A percentile compares a stretch with the other conserved stretches of the same genome.
These are phyloP conservation scores for Dicerorhinus sumatrensis DNA, from an alignment of 2,113 vertebrate genomes.

Conservation along the genomic window DNA sequence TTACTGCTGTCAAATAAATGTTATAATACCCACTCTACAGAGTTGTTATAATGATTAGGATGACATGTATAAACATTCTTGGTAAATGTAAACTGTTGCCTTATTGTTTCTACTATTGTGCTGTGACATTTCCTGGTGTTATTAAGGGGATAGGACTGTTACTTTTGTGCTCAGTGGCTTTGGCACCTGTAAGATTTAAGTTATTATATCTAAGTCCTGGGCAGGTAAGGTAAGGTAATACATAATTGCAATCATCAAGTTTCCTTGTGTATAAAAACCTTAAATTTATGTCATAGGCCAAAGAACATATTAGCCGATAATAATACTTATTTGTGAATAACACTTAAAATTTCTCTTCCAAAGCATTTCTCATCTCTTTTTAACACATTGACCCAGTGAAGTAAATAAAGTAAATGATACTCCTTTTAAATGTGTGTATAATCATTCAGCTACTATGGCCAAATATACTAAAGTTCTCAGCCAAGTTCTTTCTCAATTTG, in stretches of 20 bases:
- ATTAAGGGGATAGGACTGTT: neutral
- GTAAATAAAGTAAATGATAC: neutral
- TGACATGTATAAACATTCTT: neutral
- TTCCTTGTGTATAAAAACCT: neutral
- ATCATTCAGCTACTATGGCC: neutral
- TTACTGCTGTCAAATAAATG: neutral
- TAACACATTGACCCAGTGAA: neutral
- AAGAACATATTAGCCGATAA: neutral
- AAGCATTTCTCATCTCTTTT: neutral
- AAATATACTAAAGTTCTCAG: neutral
- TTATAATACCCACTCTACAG: neutral
- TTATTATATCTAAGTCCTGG: neutral
- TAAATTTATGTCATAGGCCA: conserved; percentile 3
- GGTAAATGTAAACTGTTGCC: neutral
- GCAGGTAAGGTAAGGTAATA: neutral
- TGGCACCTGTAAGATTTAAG: neutral
- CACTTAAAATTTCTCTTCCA: neutral
- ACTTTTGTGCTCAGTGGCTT: neutral
- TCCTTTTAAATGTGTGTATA: neutral
- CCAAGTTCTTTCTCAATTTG: neutral
- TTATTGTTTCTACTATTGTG: neutral
- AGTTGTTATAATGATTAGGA: neutral
- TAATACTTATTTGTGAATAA: neutral
- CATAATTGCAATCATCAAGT: neutral
- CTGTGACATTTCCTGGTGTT: neutral